phyloP scores from a whole-genome alignment of 2,113 vertebrate genomes.

The Ceratotherium simum region DNA sequence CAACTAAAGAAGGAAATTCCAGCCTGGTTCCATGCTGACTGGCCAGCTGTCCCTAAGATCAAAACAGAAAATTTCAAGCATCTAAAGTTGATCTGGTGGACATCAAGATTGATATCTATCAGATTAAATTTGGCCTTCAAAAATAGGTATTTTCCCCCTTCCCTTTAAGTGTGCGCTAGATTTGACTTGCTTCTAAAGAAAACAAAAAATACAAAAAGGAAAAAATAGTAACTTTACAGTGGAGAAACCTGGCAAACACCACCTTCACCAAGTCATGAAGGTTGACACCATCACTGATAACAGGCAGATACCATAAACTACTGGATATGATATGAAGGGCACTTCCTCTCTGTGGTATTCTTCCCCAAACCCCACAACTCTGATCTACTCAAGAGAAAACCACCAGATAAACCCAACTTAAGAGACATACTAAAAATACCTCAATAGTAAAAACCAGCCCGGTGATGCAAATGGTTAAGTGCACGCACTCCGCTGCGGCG shows the following conservation, averaged over 20 bases:
- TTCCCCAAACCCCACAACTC: background rate
- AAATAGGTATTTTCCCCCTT: background rate
- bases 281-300: background rate
- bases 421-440: background rate
- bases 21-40: background rate
- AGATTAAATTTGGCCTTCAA: background rate
- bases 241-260: background rate
- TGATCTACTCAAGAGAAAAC: background rate
- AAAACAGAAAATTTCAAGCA: constrained; percentile 46
- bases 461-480: too few species aligned
- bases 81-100: background rate
- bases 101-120: background rate
- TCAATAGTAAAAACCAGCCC: background rate
- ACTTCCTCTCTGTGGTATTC: background rate
- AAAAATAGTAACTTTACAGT: background rate
- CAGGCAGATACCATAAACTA: background rate
- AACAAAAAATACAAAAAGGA: background rate
- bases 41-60: background rate
- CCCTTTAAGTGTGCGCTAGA: background rate
- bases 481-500: too few species aligned
- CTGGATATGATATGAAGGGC: background rate
- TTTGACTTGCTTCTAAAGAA: background rate
- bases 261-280: background rate
- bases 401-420: background rate
- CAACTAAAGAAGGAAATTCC: constrained; percentile 13